A percentile compares a stretch with the other conserved stretches of the same genome.
phyloP scores from a whole-genome alignment of 2,888 invertebrate species.

The Ichneumoninae sp. region DNA sequence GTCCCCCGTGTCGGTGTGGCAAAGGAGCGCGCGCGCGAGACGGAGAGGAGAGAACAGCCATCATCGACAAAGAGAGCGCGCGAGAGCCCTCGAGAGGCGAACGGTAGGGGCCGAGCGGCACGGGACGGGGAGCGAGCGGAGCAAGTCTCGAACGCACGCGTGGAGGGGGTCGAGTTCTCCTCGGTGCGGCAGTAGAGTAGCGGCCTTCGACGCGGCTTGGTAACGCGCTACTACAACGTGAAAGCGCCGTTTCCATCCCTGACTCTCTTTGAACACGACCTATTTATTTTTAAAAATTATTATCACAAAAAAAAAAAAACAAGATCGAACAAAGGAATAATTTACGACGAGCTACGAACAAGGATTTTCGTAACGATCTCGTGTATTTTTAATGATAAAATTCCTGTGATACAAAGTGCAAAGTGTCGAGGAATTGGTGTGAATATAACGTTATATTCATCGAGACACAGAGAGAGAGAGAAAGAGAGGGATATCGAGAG shows the following conservation, averaged over 20 bases:
- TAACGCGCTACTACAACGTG: slow-evolving; percentile 69
- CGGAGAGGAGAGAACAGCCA: slow-evolving; percentile 37
- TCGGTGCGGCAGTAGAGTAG: slow-evolving; percentile 83
- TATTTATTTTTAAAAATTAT: slow-evolving; percentile 25
- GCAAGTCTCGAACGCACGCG: slow-evolving; percentile 50
- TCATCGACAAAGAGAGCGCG: slow-evolving; percentile 55
- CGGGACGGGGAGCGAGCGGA: slow-evolving; percentile 55
- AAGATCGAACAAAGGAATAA: background rate
- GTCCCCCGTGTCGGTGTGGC: slow-evolving; percentile 12
- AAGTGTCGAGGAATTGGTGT: slow-evolving; percentile 30
- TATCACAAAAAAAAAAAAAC: background rate
- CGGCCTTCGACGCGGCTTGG: slow-evolving; percentile 82
- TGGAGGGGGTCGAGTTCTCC: slow-evolving; percentile 72
- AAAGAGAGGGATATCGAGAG: slow-evolving; percentile 21
- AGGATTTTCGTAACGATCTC: background rate
- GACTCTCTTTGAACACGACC: slow-evolving; percentile 44
- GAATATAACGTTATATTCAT: slow-evolving; percentile 10
- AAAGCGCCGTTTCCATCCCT: slow-evolving; percentile 64
- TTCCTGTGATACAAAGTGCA: slow-evolving; percentile 30
- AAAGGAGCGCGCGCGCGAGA: slow-evolving; percentile 41
- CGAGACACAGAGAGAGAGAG: background rate
- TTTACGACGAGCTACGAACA: background rate
- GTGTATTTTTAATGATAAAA: slow-evolving; percentile 19
- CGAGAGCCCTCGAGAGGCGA: slow-evolving; percentile 50
- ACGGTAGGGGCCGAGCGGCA: slow-evolving; percentile 20